Conservation (phyloP, 2,797 vertebrate genomes). For the Ctenosaura bakeri region DNA sequence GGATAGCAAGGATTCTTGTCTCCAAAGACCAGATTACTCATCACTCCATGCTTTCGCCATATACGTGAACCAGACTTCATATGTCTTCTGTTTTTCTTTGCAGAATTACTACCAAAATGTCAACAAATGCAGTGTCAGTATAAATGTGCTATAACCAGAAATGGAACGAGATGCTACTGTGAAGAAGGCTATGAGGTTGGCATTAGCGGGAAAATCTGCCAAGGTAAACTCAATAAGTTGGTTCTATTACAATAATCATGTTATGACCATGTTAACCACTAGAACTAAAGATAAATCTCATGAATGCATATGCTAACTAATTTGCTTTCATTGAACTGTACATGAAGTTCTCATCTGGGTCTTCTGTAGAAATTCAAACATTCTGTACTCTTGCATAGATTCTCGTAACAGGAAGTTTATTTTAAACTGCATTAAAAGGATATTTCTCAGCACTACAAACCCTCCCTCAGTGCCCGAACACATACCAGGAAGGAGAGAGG, state of each 20-base stretch:
- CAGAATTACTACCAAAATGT: slow-evolving; percentile 93
- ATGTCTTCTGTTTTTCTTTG: not conserved
- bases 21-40: not conserved
- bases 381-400: not conserved
- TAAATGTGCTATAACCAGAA: slow-evolving; percentile 92
- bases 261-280: too few species aligned
- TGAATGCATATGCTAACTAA: not conserved
- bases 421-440: not conserved
- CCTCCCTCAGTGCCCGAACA: too few species aligned
- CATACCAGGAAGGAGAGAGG: too few species aligned
- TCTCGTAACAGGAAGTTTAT: not conserved
- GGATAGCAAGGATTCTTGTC: not conserved
- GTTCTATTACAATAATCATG: rapidly evolving
- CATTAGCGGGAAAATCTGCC: slow-evolving; percentile 89
- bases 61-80: not conserved
- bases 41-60: not conserved
- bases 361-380: not conserved
- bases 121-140: slow-evolving; percentile 92
- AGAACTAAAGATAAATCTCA: rapidly evolving
- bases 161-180: slow-evolving; percentile 93
- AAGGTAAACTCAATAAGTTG: slow-evolving; percentile 81
- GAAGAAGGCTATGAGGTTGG: slow-evolving; percentile 91
- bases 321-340: not conserved
- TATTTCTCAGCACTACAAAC: too few species aligned
- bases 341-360: not conserved